Percentiles rank a stretch among this genome's conserved stretches.
Evolutionary conservation across 2,888 invertebrate species (phyloP).

Genomic region (Chaitophorus viminalis): DNA sequence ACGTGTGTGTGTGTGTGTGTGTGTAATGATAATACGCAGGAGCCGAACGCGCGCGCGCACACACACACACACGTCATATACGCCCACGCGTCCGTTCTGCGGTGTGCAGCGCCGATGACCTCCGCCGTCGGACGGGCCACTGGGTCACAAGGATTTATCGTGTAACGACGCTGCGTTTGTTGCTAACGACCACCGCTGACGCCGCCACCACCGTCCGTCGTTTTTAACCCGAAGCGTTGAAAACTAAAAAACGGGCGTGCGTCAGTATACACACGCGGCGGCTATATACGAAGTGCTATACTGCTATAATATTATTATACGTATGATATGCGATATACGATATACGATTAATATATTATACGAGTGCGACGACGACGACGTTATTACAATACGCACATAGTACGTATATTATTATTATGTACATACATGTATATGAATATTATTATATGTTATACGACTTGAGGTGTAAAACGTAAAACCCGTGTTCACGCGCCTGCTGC

Average conservation of each 20-base stretch:
- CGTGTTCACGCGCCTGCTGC: constrained; percentile 13
- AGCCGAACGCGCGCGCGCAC: background rate
- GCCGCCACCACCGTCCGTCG: background rate
- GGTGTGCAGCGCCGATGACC: constrained; percentile 34
- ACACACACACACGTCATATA: background rate
- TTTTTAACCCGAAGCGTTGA: constrained; percentile 50
- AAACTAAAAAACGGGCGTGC: constrained; percentile 23
- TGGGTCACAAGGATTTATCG: constrained; percentile 61
- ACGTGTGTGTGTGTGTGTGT: background rate
- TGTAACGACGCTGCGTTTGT: background rate
- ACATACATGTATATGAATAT: background rate
- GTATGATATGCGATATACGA: background rate
- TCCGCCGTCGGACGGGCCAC: constrained; percentile 48
- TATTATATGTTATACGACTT: background rate
- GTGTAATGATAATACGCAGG: constrained; percentile 49
- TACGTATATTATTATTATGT: background rate
- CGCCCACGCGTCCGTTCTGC: constrained; percentile 41
- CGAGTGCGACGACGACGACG: background rate
- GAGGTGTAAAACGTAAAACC: constrained; percentile 32
- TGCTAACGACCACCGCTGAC: constrained; percentile 14
- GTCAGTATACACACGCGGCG: too few relatives aligned
- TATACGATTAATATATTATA: too few relatives aligned
- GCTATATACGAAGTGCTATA: too few relatives aligned
- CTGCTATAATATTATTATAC: background rate
- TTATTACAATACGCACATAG: background rate